Evolutionary conservation across 2,797 vertebrate genomes (phyloP), one percentile per base, ranked within the genome.

Genomic region (Micropoecilia bifurca): DNA sequence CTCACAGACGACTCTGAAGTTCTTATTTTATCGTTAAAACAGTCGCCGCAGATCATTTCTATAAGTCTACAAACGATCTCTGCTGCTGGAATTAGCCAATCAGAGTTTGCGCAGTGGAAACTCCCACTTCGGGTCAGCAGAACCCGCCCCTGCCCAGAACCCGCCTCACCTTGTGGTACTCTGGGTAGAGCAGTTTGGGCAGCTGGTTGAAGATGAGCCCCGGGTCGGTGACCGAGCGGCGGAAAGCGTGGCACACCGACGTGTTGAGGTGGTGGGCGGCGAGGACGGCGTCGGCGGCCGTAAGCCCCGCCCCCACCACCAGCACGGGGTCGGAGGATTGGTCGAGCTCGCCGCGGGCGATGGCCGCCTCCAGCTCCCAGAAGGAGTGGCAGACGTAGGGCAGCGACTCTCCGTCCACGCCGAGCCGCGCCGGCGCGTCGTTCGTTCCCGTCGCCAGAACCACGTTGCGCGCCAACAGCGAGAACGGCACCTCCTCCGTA

Each of bases 201-300:
- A 97, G 93, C 93, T 96, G 96, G 93, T 96, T 96, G 88, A 97
- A 96, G 87, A 96, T 95, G 78, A 96, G 95, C 0, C 80, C 95
- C 0, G 95, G 96, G 90, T 96, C 96, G 0, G 57, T 87, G 43
- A 96, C 94, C 0, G 93, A 84, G 43, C 96, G 93, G 0, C 96
- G 91, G 90, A 97, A 96, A 78, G 88, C 93, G 50, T 97, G 96
- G 86, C 94, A 95, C 28, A 97, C 95, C 0, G 96, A 94, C 0
- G 94, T 93, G 87, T 92, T 95, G 43, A 95, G 91, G 73, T 97
- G 96, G 80, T 94, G 96, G 28, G 96, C 85, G 0, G 95, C 93
- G 73, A 97, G 87, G 0, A 97, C 93, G 0, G 96, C 96, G 0
- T 97, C 96, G 0, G 96, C 96, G 0, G 96, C 95, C 0, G 96